Evolutionary conservation across 2,888 invertebrate genomes (phyloP).

Genomic region (Tipula vernalis): DNA sequence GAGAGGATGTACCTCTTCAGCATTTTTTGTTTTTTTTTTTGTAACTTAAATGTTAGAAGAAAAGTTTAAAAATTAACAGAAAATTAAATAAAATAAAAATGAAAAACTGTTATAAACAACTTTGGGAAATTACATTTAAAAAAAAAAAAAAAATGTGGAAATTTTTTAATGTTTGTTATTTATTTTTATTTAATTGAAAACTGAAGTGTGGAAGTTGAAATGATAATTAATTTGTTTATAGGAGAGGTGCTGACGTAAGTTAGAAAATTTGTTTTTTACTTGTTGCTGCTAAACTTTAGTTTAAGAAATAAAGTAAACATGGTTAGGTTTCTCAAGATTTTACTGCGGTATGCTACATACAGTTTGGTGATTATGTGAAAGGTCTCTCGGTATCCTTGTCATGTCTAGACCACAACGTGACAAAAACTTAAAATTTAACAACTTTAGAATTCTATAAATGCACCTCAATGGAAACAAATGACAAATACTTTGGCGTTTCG

Average conservation of each 20-base stretch:
- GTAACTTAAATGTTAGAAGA: background rate
- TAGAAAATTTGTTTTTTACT: background rate
- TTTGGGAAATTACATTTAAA: background rate
- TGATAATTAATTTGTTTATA: background rate
- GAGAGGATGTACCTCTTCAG: background rate
- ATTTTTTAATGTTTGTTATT: background rate
- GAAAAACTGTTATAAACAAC: background rate
- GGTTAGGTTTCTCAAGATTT: too few relatives aligned
- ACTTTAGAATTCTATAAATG: too few relatives aligned
- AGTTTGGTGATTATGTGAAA: too few relatives aligned
- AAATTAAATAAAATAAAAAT: background rate
- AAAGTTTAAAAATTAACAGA: background rate
- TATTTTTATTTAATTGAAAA: background rate
- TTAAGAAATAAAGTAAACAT: too few relatives aligned
- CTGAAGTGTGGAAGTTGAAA: background rate
- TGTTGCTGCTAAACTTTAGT: background rate
- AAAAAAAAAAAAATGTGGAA: background rate
- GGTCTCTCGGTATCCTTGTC: too few relatives aligned
- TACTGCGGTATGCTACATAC: too few relatives aligned
- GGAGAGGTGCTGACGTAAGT: background rate
- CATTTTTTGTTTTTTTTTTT: background rate
- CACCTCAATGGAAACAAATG: too few relatives aligned
- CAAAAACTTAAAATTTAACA: too few relatives aligned
- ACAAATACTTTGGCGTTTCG: too few relatives aligned
- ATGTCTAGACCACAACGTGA: too few relatives aligned